Conservation (phyloP, 2,888 invertebrate species). For the Diaphora mendica region DNA sequence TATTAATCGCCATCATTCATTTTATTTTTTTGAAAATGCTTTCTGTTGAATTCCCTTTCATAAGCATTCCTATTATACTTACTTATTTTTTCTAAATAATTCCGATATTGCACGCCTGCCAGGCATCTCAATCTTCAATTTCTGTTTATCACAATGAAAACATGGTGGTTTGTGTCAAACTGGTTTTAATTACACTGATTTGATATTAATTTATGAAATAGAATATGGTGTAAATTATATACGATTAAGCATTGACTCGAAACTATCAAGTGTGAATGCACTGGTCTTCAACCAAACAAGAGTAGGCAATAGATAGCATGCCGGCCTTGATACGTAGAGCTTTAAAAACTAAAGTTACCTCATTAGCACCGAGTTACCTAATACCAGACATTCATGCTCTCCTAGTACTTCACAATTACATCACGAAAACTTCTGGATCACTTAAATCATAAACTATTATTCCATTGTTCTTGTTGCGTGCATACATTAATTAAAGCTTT, state of each 20-base stretch:
- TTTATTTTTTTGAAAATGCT: too few relatives aligned
- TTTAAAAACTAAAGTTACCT: not conserved
- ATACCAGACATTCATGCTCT: not conserved
- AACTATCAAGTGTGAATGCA: not conserved
- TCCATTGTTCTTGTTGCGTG: not conserved
- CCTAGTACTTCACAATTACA: not conserved
- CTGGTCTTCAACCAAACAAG: not conserved
- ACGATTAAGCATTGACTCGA: not conserved
- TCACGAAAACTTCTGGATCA: not conserved
- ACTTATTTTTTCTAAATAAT: too few relatives aligned
- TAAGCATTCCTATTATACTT: too few relatives aligned
- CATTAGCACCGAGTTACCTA: not conserved
- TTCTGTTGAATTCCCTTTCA: too few relatives aligned
- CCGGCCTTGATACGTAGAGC: not conserved
- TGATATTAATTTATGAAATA: too few relatives aligned
- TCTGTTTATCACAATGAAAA: too few relatives aligned
- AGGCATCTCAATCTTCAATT: too few relatives aligned
- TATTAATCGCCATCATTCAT: too few relatives aligned
- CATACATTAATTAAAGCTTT: conserved; percentile 6
- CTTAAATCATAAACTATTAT: conserved; percentile 2
- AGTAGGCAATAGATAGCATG: not conserved
- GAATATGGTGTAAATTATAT: too few relatives aligned
- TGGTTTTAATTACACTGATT: too few relatives aligned
- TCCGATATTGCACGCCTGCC: too few relatives aligned
- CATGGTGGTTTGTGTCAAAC: too few relatives aligned